phyloP scores from a whole-genome alignment of 1,140 invertebrate genomes.

The Asbolus verrucosus region DNA sequence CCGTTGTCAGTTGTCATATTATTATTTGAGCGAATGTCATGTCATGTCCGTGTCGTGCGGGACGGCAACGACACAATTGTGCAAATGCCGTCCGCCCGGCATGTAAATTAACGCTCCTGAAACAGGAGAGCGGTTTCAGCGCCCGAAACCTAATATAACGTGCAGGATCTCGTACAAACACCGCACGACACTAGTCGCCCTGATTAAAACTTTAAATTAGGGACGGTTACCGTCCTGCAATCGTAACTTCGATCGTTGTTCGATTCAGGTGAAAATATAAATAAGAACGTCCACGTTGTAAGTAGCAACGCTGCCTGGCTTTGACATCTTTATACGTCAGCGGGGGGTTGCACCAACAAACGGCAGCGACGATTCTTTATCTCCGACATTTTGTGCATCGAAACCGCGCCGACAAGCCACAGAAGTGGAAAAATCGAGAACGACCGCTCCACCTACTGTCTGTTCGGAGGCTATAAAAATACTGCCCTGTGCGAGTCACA shows the following conservation, averaged over 20 bases:
- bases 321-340: slow-evolving; percentile 48
- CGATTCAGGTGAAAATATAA: slow-evolving; percentile 28
- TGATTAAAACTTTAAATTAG: slow-evolving; percentile 39
- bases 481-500: too few species aligned
- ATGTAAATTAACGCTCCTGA: slow-evolving; percentile 31
- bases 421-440: slow-evolving; percentile 8
- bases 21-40: not conserved
- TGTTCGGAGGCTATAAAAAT: too few species aligned
- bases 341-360: slow-evolving; percentile 45
- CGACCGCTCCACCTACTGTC: too few species aligned
- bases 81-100: slow-evolving; percentile 8
- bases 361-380: slow-evolving; percentile 46
- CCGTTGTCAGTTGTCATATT: slow-evolving; percentile 10
- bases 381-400: slow-evolving; percentile 38
- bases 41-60: slow-evolving; percentile 22
- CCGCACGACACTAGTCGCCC: slow-evolving; percentile 2
- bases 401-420: slow-evolving; percentile 25
- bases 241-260: not conserved
- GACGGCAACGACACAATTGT: slow-evolving; percentile 20
- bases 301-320: slow-evolving; percentile 40
- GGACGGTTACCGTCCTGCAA: not conserved
- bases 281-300: slow-evolving; percentile 24
- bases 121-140: slow-evolving; percentile 35
- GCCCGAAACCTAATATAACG: slow-evolving; percentile 8
- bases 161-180: not conserved